Evolutionary conservation across 2,797 vertebrate genomes (phyloP).

Genomic region (Acrossocheilus wenchowensis): DNA sequence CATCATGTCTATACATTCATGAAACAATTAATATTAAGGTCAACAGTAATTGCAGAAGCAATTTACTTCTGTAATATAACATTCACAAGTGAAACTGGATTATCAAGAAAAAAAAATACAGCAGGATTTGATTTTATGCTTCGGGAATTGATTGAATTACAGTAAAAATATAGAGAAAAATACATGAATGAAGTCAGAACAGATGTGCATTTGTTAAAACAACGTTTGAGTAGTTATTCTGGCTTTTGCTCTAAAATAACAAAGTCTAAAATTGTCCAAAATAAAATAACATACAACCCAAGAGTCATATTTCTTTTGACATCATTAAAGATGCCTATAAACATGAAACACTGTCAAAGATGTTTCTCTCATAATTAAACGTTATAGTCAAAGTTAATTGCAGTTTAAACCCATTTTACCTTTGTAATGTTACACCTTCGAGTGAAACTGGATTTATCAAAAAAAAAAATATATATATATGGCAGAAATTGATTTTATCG

Average conservation of each 20-base stretch:
- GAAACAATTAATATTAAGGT: not conserved
- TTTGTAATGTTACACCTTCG: not conserved
- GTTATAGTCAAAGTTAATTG: not conserved
- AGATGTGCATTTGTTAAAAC: no score
- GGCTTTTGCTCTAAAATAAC: not conserved
- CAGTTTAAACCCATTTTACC: not conserved
- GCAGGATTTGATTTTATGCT: not conserved
- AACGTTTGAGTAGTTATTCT: not conserved
- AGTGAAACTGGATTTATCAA: not conserved
- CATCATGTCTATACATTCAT: not conserved
- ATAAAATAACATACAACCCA: not conserved
- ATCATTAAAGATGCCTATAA: not conserved
- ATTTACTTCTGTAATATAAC: not conserved
- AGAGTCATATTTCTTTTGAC: not conserved
- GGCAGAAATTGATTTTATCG: not conserved
- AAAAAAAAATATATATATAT: not conserved
- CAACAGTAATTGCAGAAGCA: not conserved
- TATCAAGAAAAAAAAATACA: not conserved
- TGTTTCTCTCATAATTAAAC: not conserved
- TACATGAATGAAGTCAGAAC: not conserved
- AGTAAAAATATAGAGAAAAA: not conserved
- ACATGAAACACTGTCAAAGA: not conserved
- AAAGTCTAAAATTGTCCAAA: not conserved
- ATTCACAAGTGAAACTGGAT: not conserved
- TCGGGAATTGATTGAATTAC: not conserved